These are phyloP conservation scores for Sander lucioperca DNA, from an alignment of 2,113 vertebrate genomes.

Conservation along the genomic window DNA sequence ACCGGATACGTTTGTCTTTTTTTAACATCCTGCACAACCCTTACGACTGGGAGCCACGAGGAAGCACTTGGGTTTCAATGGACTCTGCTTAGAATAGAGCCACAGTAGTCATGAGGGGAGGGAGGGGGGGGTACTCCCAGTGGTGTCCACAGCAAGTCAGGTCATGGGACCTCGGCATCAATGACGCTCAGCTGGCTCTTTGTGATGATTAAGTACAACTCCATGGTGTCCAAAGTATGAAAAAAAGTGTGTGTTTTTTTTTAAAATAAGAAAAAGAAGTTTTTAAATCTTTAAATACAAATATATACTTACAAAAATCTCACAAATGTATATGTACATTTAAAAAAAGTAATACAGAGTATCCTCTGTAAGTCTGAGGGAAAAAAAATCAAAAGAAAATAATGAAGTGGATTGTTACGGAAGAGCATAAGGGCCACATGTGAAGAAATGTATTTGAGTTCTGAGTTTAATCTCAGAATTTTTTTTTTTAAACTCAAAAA, in stretches of 20 bases:
- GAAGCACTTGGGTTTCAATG: slow-evolving; percentile 77
- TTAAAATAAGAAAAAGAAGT: slow-evolving; percentile 21
- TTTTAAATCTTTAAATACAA: slow-evolving; percentile 93
- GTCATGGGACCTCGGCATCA: slow-evolving; percentile 48
- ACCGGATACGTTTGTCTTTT: no score
- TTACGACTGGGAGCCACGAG: slow-evolving; percentile 49
- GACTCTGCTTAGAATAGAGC: slow-evolving; percentile 69
- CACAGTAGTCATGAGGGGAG: no score
- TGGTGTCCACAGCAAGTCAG: slow-evolving; percentile 61
- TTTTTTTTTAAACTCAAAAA: no score
- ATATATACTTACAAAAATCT: slow-evolving; percentile 96
- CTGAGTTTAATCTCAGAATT: no score
- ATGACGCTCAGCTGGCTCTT: slow-evolving; percentile 52
- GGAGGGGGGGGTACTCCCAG: slow-evolving; percentile 14
- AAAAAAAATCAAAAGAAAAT: slow-evolving; percentile 30
- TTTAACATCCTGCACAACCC: no score
- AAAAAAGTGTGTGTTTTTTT: slow-evolving; percentile 42
- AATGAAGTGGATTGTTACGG: slow-evolving; percentile 30
- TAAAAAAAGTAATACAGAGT: slow-evolving; percentile 61
- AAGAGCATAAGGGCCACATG: no score
- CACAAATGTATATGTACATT: slow-evolving; percentile 93
- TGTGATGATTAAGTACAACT: slow-evolving; percentile 53
- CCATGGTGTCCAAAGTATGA: slow-evolving; percentile 53
- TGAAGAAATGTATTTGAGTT: no score
- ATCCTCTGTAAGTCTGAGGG: slow-evolving; percentile 52